Evolutionary conservation across 2,113 vertebrate species (phyloP).

Genomic region (Circaetus cinerascens): DNA sequence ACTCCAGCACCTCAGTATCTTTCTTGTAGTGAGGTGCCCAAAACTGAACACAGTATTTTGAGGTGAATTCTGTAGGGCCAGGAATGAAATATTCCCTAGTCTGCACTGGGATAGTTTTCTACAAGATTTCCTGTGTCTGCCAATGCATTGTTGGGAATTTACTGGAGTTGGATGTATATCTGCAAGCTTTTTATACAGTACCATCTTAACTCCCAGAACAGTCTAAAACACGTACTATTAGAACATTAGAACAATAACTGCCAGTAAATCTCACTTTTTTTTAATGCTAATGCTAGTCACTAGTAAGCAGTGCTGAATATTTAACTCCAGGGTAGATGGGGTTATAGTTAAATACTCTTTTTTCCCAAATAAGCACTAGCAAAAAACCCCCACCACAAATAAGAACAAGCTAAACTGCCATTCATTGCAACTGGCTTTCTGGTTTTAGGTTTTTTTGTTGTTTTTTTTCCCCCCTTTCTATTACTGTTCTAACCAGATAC

Average conservation of each 20-base stretch:
- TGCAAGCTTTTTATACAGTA: neutral
- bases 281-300: neutral
- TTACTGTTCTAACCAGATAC: conserved; percentile 5
- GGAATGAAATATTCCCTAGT: neutral
- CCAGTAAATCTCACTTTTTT: neutral
- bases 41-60: neutral
- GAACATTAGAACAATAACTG: neutral
- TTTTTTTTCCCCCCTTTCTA: accelerated
- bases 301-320: neutral
- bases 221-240: neutral
- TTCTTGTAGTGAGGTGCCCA: neutral
- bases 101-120: neutral
- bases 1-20: neutral
- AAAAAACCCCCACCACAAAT: neutral
- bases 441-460: neutral
- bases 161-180: neutral
- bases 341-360: neutral
- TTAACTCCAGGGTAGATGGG: neutral
- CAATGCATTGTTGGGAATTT: neutral
- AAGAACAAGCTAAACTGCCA: neutral
- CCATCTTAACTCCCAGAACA: neutral
- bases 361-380: neutral
- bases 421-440: neutral
- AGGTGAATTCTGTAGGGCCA: neutral
- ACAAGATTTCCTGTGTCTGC: neutral